Evolutionary conservation across 2,113 vertebrate genomes (phyloP).

Genomic region (Gasterosteus aculeatus): DNA sequence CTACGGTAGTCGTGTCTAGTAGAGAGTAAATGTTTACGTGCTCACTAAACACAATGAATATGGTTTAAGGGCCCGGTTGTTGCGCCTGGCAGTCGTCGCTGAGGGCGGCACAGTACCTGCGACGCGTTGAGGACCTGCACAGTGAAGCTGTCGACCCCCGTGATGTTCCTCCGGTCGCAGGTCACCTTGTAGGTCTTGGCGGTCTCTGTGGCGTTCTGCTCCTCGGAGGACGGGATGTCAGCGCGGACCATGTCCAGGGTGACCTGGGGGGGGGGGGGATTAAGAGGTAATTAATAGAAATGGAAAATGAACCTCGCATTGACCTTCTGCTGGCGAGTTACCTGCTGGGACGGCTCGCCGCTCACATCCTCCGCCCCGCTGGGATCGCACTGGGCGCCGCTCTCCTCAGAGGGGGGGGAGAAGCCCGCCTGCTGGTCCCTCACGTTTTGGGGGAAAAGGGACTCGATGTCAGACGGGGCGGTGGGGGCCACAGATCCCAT

Average conservation of each 20-base stretch:
- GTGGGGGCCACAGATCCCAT: slow-evolving; percentile 78
- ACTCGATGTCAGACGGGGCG: slow-evolving; percentile 77
- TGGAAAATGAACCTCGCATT: background rate
- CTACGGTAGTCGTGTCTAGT: no score
- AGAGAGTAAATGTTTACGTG: no score
- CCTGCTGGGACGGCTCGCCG: slow-evolving; percentile 58
- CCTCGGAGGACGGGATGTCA: slow-evolving; percentile 63
- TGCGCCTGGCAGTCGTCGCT: no score
- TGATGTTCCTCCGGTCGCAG: slow-evolving; percentile 90
- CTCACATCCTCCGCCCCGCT: slow-evolving; percentile 27
- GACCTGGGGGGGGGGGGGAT: slow-evolving; percentile 33
- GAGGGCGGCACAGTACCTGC: slow-evolving; percentile 78
- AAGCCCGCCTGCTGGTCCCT: slow-evolving; percentile 68
- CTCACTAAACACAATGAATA: no score
- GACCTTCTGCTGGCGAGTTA: slow-evolving; percentile 9
- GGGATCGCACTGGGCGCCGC: slow-evolving; percentile 47
- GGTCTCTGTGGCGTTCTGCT: slow-evolving; percentile 85
- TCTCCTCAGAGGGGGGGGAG: slow-evolving; percentile 70
- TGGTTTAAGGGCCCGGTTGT: no score
- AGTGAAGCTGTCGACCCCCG: slow-evolving; percentile 76
- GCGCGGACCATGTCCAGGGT: slow-evolving; percentile 74
- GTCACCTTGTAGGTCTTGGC: slow-evolving; percentile 89
- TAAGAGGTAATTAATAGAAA: background rate
- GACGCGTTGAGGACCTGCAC: slow-evolving; percentile 91
- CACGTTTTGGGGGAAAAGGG: slow-evolving; percentile 83